A percentile compares a stretch with the other conserved stretches of the same genome.
These are phyloP conservation scores for Candidula unifasciata DNA, from an alignment of 2,888 invertebrate genomes.

Conservation along the genomic window DNA sequence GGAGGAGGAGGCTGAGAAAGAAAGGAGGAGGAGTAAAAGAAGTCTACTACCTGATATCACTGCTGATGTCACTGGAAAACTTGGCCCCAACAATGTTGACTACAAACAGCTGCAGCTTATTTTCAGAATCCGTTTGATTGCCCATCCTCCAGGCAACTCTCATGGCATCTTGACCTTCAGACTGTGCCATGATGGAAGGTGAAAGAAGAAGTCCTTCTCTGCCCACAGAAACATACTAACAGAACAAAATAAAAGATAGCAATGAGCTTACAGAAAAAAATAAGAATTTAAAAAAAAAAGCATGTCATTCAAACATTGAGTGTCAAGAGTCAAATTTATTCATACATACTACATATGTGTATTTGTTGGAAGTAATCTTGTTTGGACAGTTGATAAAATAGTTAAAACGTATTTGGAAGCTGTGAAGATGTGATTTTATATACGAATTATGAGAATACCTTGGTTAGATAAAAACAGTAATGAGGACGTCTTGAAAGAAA, in stretches of 20 bases:
- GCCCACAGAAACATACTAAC: conserved; percentile 64
- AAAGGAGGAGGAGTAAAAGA: neutral
- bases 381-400: no score
- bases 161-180: conserved; percentile 67
- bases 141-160: conserved; percentile 72
- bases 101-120: conserved; percentile 70
- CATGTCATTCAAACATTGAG: neutral
- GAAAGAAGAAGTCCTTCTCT: conserved; percentile 71
- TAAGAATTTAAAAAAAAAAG: neutral
- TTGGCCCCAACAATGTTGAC: conserved; percentile 75
- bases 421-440: no score
- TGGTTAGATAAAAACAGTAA: no score
- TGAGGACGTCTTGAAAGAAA: no score
- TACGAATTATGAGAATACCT: no score
- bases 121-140: conserved; percentile 65
- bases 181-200: conserved; percentile 72
- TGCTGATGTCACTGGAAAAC: conserved; percentile 72
- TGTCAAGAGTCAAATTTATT: no score
- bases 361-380: no score
- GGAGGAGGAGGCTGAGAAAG: no score
- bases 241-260: neutral
- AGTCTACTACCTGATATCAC: conserved; percentile 73
- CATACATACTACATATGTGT: no score
- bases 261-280: neutral
- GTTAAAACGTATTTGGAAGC: no score